A percentile compares a stretch with the other conserved stretches of the same genome.
Evolutionary conservation across 2,113 vertebrate species (phyloP).

Genomic region (Barbus barbus): DNA sequence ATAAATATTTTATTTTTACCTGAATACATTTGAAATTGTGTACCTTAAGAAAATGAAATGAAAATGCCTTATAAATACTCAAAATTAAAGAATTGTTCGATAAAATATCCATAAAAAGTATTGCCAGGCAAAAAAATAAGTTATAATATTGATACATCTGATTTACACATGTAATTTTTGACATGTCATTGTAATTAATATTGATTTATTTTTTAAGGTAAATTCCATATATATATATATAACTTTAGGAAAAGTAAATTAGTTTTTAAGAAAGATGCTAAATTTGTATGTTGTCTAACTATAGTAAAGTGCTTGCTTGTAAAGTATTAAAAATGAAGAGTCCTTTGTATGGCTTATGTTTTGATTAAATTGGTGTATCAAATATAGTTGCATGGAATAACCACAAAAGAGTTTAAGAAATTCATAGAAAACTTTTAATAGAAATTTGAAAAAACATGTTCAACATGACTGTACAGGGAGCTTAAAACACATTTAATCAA

Average conservation of each 20-base stretch:
- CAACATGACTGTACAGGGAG: conserved; percentile 68
- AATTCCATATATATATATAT: no score
- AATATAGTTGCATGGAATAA: neutral
- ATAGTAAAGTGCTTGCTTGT: neutral
- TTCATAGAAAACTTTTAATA: conserved; percentile 66
- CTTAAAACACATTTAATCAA: conserved; percentile 66
- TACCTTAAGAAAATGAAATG: neutral
- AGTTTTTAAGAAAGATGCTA: neutral
- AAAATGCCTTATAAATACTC: neutral
- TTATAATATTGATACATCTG: neutral
- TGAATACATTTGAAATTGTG: no score
- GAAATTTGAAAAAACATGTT: conserved; percentile 71
- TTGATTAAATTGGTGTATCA: neutral
- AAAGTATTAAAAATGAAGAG: neutral
- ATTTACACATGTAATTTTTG: neutral
- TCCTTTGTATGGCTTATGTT: neutral
- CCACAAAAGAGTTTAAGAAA: conserved; percentile 64
- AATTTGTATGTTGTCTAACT: neutral
- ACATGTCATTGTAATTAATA: no score
- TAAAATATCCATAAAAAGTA: neutral
- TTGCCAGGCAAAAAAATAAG: neutral
- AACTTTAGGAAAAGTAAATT: neutral
- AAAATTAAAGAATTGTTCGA: no score
- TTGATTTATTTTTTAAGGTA: no score
- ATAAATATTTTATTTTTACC: no score